Evolutionary conservation across 2,797 vertebrate genomes (phyloP), one percentile per base, ranked within the genome.

Genomic region (Streptopelia turtur): DNA sequence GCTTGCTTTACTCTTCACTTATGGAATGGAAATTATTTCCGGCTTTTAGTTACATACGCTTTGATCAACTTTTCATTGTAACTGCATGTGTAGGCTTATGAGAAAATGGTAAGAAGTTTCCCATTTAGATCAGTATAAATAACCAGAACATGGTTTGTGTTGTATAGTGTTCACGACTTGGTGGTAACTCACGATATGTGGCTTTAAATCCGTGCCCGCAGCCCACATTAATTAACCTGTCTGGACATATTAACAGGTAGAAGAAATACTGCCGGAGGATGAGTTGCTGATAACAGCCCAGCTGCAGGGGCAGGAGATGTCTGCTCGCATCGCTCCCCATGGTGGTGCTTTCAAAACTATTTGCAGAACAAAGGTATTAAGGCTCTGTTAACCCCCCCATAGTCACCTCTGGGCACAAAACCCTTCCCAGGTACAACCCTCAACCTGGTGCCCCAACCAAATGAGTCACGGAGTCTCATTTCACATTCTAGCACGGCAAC

Each of bases 231-330:
- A 80, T 24, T 25, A 76, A 25, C n/a, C 47, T 77, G 71, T 63
- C 61, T 53, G 86, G 56, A 39, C 77, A n/a, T 81, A 37, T 80
- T 63, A 70, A 80, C 93, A 94, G 96, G 84, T 94, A 63, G 94
- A 91, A 43, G 71, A 66, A 79, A 87, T 84, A 24, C 24, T 90
- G 55, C 92, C 14, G 10, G 89, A 93, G 76, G 63, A 64, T 25
- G 86, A 84, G 16, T 10, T 63, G 52, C 23, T 5, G 5, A 20
- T 11, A 25, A 81, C 35, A 25, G 83, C 35, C 13, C 27, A 33
- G 65, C 55, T 14, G 7, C 41, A 45, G 69, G 77, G 53, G 56
- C 41, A 31, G 16, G 61, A 89, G 81, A 47, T 25, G 52, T 74
- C 87, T 68, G 55, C 61, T 77, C 74, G 71, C n/a, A 75, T 83